These are phyloP conservation scores for Rhodophaea formosa DNA, from an alignment of 2,888 invertebrate genomes.

Conservation along the genomic window DNA sequence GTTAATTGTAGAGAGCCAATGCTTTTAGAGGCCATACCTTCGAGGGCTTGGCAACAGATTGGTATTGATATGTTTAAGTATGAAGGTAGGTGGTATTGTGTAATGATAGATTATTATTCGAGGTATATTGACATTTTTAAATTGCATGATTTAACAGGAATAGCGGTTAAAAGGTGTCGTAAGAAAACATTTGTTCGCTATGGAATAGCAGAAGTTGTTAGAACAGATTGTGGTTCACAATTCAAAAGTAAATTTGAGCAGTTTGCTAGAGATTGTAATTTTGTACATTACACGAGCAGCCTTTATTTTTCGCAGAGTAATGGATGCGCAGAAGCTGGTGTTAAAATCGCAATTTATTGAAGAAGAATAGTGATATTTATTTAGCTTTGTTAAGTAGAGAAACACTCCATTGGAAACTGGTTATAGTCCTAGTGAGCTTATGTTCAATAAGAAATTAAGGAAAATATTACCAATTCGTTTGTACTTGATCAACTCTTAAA, in stretches of 20 bases:
- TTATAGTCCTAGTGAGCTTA: conserved; percentile 10
- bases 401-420: conserved; percentile 15
- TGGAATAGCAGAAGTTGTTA: conserved; percentile 6
- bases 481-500: no score
- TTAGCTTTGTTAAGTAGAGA: conserved; percentile 3
- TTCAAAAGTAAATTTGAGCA: no score
- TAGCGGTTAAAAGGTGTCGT: conserved; percentile 4
- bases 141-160: neutral
- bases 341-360: no score
- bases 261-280: no score
- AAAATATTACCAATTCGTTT: neutral
- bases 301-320: no score
- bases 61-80: neutral
- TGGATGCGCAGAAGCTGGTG: no score
- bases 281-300: no score
- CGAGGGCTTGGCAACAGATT: neutral
- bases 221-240: conserved; percentile 13
- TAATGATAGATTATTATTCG: neutral
- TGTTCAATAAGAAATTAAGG: conserved; percentile 9
- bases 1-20: no score
- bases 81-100: neutral
- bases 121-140: no score
- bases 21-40: no score
- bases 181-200: conserved; percentile 7
- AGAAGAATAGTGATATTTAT: conserved; percentile 7